phyloP scores from a whole-genome alignment of 92 coral and sea anemone species.

The Siderastrea siderea region DNA sequence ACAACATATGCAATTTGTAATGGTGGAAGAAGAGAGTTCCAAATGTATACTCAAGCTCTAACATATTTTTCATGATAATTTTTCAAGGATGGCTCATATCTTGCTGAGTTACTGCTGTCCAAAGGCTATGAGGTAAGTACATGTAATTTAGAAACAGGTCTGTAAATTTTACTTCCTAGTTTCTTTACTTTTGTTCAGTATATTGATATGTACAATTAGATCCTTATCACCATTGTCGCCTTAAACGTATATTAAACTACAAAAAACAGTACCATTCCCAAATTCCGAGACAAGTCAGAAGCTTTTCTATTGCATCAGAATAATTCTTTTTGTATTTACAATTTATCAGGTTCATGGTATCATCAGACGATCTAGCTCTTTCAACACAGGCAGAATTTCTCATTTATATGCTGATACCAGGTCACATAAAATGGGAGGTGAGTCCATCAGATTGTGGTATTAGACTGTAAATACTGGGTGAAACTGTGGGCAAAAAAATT shows the following conservation, averaged over 20 bases:
- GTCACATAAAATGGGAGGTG: conserved; percentile 92
- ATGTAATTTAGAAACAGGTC: no score
- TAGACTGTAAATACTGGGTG: no score
- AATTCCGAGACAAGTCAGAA: no score
- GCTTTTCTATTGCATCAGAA: neutral
- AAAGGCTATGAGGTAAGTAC: conserved; percentile 90
- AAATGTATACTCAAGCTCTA: neutral
- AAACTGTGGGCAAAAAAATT: no score
- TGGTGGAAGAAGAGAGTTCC: neutral
- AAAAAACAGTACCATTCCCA: no score
- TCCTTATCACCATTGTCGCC: no score
- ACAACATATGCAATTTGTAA: neutral
- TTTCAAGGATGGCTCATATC: conserved; percentile 94
- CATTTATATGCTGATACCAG: conserved; percentile 85
- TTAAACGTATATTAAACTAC: no score
- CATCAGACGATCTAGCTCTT: conserved; percentile 94
- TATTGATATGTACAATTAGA: no score
- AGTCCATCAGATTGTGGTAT: neutral
- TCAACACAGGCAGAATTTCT: conserved; percentile 94
- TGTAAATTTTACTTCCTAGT: no score
- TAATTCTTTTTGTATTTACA: neutral
- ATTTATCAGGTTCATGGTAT: conserved; percentile 94
- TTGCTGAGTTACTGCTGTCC: conserved; percentile 86
- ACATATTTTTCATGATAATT: neutral
- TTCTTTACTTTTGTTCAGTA: no score